phyloP scores from a whole-genome alignment of 1,140 invertebrate genomes.

The Metaphire vulgaris region DNA sequence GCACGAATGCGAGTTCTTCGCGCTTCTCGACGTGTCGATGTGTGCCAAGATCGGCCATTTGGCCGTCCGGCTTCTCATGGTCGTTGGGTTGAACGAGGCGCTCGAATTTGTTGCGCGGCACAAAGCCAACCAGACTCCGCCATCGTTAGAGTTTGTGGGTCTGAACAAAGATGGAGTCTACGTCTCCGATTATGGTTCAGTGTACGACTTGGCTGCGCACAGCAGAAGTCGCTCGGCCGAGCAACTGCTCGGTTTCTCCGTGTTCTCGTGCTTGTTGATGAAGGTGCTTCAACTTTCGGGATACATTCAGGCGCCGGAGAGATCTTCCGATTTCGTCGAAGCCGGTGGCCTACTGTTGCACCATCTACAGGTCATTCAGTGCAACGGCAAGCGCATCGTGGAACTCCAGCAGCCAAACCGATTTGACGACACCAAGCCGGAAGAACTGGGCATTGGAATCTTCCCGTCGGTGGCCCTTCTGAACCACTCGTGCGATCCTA shows the following conservation, averaged over 20 bases:
- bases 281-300: slow-evolving; percentile 57
- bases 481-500: slow-evolving; percentile 87
- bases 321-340: slow-evolving; percentile 38
- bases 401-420: slow-evolving; percentile 57
- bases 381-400: slow-evolving; percentile 83
- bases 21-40: slow-evolving; percentile 62
- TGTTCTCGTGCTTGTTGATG: slow-evolving; percentile 72
- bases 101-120: slow-evolving; percentile 6
- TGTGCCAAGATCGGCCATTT: slow-evolving; percentile 70
- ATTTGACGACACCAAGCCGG: slow-evolving; percentile 53
- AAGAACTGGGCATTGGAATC: slow-evolving; percentile 69
- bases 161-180: slow-evolving; percentile 42
- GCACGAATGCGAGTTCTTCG: slow-evolving; percentile 71
- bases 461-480: slow-evolving; percentile 77
- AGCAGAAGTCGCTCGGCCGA: slow-evolving; percentile 63
- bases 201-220: slow-evolving; percentile 68
- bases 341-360: slow-evolving; percentile 68
- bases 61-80: slow-evolving; percentile 66
- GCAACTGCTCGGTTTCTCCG: slow-evolving; percentile 71
- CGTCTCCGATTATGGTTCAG: slow-evolving; percentile 60
- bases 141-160: slow-evolving; percentile 30
- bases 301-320: neutral
- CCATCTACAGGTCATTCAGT: slow-evolving; percentile 77
- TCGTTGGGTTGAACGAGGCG: neutral
- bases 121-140: neutral